Percentiles rank a stretch among this genome's conserved stretches.
These are phyloP conservation scores for Hypomesus transpacificus DNA, from an alignment of 2,113 vertebrate genomes.

Conservation along the genomic window DNA sequence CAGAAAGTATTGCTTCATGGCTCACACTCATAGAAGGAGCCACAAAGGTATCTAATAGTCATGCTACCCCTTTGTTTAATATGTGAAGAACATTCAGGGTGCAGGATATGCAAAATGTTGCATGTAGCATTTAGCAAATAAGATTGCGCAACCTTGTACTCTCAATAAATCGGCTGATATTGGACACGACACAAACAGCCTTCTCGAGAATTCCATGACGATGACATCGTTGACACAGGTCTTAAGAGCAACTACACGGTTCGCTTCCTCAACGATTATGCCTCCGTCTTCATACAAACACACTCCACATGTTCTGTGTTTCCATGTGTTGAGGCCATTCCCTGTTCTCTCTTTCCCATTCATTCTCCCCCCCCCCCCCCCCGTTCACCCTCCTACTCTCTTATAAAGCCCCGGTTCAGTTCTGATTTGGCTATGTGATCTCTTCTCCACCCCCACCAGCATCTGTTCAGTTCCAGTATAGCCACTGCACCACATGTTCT, in stretches of 20 bases:
- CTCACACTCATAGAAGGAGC: too few relatives aligned
- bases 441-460: background rate
- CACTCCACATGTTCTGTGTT: background rate
- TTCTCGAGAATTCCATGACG: constrained; percentile 19
- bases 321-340: background rate
- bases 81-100: too few relatives aligned
- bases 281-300: constrained; percentile 3
- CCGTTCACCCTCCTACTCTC: background rate
- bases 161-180: background rate
- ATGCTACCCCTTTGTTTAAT: background rate
- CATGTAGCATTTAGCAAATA: background rate
- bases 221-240: constrained; percentile 26
- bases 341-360: background rate
- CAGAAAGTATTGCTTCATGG: too few relatives aligned
- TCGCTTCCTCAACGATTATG: constrained; percentile 4
- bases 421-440: constrained; percentile 8
- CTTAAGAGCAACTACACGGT: background rate
- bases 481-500: too few relatives aligned
- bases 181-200: background rate
- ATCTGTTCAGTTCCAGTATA: background rate
- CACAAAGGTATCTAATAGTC: background rate
- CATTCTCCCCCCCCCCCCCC: too few relatives aligned
- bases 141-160: background rate
- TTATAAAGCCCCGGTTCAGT: background rate
- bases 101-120: too few relatives aligned